Base-by-base conservation (phyloP, 2,888 invertebrate species). In the Chrysina gloriosa region DNA sequence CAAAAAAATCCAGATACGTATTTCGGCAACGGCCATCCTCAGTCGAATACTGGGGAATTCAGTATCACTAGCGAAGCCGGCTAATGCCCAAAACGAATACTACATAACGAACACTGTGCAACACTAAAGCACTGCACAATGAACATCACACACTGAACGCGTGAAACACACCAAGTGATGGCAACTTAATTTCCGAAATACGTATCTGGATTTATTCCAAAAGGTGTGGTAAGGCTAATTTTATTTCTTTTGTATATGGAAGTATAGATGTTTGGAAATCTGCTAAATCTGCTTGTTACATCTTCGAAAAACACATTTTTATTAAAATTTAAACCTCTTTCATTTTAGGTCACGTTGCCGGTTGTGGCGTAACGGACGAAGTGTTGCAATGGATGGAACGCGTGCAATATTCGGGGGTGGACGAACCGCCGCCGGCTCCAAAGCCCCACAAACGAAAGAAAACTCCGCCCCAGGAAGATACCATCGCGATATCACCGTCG, bases 351-450 rank as follows among this genome's bases (percentile, higher is more conserved):
- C 93, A 93, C 83, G 89, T 90, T 50, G 91, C 91, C 65, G 95
- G 95, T 25, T 96, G 96, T 81, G 96, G 96, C 65, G 90, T 95
- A 75, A 95, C 91, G 45, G 94, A 95, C 74, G 93, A 95, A 75
- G 89, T 94, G 71, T 89, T 91, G 73, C 91, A 93, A 78, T 96
- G 96, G 96, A 97, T 97, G 97, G 92, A 95, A 77, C 87, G 88
- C 75, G 90, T 97, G 75, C 96, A 96, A 83, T 91, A 91, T 85
- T 90, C 92, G 1, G 92, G 86, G 9, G 87, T 88, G 39, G 89
- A 89, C 70, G 88, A 80, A 16, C 76, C 80, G 29, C 74, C 78
- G 27, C 9, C 39, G 7, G 39, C 42, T 3, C 42, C 39, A 14
- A 58, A 50, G 14, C 64, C 50, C 3, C 64, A 48, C 21, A 65